Conservation (phyloP, 2,113 vertebrate species). For the Otocyon megalotis region DNA sequence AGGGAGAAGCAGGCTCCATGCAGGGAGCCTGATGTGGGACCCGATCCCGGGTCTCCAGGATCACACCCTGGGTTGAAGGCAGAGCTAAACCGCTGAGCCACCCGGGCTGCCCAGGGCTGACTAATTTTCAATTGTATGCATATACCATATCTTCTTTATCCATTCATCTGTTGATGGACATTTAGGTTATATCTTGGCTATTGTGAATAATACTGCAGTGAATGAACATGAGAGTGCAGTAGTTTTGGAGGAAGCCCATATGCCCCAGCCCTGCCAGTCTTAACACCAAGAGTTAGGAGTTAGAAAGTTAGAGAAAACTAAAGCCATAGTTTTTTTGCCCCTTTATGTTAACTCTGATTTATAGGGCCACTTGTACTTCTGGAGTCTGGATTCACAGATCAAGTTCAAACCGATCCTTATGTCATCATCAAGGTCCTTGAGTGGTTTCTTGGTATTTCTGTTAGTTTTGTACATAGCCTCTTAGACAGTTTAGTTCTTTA, state of each 20-base stretch:
- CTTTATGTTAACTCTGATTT: too few relatives aligned
- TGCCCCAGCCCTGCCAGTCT: not conserved
- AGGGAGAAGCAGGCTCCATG: too few relatives aligned
- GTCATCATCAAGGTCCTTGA: constrained; percentile 25
- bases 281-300: not conserved
- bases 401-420: constrained; percentile 59
- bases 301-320: constrained; percentile 15
- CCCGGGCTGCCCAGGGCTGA: too few relatives aligned
- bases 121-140: too few relatives aligned
- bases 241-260: not conserved
- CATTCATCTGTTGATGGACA: too few relatives aligned
- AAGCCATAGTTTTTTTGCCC: not conserved
- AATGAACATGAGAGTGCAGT: not conserved
- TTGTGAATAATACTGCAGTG: not conserved
- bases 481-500: constrained; percentile 92
- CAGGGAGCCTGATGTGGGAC: too few relatives aligned
- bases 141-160: too few relatives aligned
- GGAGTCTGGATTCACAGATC: constrained; percentile 61
- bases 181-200: too few relatives aligned
- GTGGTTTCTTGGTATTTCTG: constrained; percentile 77
- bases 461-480: constrained; percentile 89
- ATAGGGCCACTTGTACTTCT: not conserved
- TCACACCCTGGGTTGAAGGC: too few relatives aligned
- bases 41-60: too few relatives aligned
- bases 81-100: too few relatives aligned